Conservation (phyloP, 2,888 invertebrate genomes). For the Magallana nippona region DNA sequence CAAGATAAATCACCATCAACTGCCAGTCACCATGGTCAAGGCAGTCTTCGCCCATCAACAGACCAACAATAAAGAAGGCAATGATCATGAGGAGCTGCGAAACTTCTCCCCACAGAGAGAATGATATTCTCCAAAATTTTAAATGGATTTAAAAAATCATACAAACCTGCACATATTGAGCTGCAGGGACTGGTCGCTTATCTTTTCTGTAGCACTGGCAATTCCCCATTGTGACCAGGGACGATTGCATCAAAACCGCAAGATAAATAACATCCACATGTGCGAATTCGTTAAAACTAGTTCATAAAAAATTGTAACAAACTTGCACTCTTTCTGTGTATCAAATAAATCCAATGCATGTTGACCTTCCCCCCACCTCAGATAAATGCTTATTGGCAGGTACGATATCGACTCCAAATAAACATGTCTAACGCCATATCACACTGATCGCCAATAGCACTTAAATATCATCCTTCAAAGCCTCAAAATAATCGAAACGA, state of each 20-base stretch:
- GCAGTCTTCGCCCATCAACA: not conserved
- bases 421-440: slow-evolving; percentile 32
- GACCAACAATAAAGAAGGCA: slow-evolving; percentile 8
- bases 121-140: not conserved
- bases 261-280: not conserved
- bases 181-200: slow-evolving; percentile 12
- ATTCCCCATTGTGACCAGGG: slow-evolving; percentile 24
- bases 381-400: slow-evolving; percentile 31
- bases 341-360: slow-evolving; percentile 31
- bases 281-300: not conserved
- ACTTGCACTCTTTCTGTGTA: slow-evolving; percentile 26
- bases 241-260: slow-evolving; percentile 21
- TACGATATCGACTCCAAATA: slow-evolving; percentile 31
- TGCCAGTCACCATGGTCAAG: not conserved
- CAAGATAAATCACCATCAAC: slow-evolving; percentile 24
- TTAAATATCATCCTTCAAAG: slow-evolving; percentile 17
- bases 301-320: not conserved
- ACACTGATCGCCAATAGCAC: slow-evolving; percentile 9
- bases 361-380: slow-evolving; percentile 33
- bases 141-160: not conserved
- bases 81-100: not conserved
- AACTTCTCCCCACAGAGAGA: not conserved
- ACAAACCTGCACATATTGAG: slow-evolving; percentile 27
- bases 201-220: slow-evolving; percentile 21
- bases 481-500: slow-evolving; percentile 22